A percentile compares a stretch with the other conserved stretches of the same genome.
Evolutionary conservation across 2,888 invertebrate genomes (phyloP).

Genomic region (Tiliacea aurago): DNA sequence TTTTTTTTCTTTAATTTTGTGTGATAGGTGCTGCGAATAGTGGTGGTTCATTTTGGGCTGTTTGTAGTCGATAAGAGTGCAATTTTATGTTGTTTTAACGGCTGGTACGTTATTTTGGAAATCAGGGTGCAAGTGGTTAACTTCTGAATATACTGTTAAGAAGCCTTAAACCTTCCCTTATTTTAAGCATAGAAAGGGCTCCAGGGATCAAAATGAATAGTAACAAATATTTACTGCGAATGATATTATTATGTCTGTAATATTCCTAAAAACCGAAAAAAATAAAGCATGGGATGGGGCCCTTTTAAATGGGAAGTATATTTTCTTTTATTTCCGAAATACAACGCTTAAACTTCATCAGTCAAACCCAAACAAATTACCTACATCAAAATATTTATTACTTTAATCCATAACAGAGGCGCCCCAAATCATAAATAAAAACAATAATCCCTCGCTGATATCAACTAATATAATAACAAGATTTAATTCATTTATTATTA

Average conservation of each 20-base stretch:
- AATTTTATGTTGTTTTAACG: conserved; percentile 37
- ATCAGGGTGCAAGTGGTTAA: conserved; percentile 8
- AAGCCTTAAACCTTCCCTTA: background rate
- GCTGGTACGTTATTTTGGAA: conserved; percentile 11
- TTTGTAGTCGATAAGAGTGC: conserved; percentile 34
- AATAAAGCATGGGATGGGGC: too few species aligned
- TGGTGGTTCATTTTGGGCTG: conserved; percentile 3
- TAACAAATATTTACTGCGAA: too few species aligned
- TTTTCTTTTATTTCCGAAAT: background rate
- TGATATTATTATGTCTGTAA: too few species aligned
- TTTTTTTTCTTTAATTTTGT: conserved; percentile 53
- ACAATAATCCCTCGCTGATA: conserved; percentile 75
- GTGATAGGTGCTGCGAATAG: conserved; percentile 35
- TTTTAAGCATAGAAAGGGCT: too few species aligned
- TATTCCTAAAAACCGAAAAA: too few species aligned
- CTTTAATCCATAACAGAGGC: conserved; percentile 61
- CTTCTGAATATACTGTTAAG: background rate
- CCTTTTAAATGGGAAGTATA: too few species aligned
- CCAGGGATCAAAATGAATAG: too few species aligned
- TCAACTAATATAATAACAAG: conserved; percentile 77
- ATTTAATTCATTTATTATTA: conserved; percentile 84
- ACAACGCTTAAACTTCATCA: conserved; percentile 28
- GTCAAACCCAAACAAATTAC: conserved; percentile 41
- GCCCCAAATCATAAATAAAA: conserved; percentile 68
- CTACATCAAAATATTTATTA: conserved; percentile 64